Evolutionary conservation across 2,797 vertebrate species (phyloP), one percentile per base, ranked within the genome.

Genomic region (Picus viridis): DNA sequence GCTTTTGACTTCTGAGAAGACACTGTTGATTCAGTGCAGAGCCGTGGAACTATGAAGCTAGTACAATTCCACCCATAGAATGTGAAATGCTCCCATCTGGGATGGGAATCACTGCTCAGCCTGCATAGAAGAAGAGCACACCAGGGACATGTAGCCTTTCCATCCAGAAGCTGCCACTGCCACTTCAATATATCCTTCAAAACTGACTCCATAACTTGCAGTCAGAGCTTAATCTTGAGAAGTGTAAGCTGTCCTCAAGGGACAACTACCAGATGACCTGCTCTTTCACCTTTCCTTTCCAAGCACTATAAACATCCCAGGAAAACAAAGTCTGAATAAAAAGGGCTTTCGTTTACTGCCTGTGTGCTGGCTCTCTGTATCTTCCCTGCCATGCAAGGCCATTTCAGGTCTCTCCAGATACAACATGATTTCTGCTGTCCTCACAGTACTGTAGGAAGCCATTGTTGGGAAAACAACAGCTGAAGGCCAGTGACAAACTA

Each of bases 381-480:
- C 54, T 56, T 83, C 27, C 36, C 36, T 47, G 8, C 36, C 17
- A 7, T 2, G 27, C 29, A 62, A 49, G 0, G 1, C 7, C 16
- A 71, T 63, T 92, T 83, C 29, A 20, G 41, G 63, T 81, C 39
- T 83, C 70, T 63, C 43, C n/a, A 74, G 29, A 80, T 8, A 58
- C 8, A 84, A 14, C 4, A 19, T 24, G 20, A 80, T 70, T 89
- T 72, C 70, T 36, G 47, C 2, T 67, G 63, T 83, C 73, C 39
- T 83, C 34, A 49, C 18, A 16, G 5, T 72, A 53, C 53, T 78
- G 67, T 12, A 84, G 65, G 56, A 90, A 92, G 79, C 22, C 49
- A 26, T 1, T 32, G 45, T 58, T 73, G 12, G 41, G 59, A 87
- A 56, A 89, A 74, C 65, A 86, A 70, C 73, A 89, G 51, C 64